Evolutionary conservation across 2,888 invertebrate species (phyloP).

Genomic region (Allophyes oxyacanthae): DNA sequence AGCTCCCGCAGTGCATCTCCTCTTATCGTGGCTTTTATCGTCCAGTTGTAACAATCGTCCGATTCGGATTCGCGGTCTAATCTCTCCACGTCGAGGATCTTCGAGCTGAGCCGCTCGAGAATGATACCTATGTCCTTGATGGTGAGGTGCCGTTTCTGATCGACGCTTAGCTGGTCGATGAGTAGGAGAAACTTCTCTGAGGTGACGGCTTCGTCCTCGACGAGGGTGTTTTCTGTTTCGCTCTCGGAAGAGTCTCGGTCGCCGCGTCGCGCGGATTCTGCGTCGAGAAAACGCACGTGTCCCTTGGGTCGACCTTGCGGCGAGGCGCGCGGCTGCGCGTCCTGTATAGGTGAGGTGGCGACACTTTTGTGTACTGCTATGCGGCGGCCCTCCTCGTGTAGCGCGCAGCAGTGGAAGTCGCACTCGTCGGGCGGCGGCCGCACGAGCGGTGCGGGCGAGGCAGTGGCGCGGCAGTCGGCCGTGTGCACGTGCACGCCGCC

Average conservation of each 20-base stretch:
- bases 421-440: conserved; percentile 93
- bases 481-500: conserved; percentile 95
- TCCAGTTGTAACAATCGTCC: conserved; percentile 98
- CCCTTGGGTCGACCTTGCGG: conserved; percentile 92
- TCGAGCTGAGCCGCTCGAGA: conserved; percentile 96
- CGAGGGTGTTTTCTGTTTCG: conserved; percentile 97
- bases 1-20: conserved; percentile 97
- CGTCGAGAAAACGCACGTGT: conserved; percentile 96
- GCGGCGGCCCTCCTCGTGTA: conserved; percentile 97
- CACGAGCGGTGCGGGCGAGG: conserved; percentile 92
- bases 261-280: conserved; percentile 90
- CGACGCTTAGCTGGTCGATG: conserved; percentile 97
- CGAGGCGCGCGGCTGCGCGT: conserved; percentile 91
- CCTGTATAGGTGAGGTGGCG: conserved; percentile 97
- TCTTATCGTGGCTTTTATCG: conserved; percentile 97
- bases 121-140: conserved; percentile 99
- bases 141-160: conserved; percentile 97
- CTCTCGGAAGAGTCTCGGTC: conserved; percentile 97
- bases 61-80: conserved; percentile 97
- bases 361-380: conserved; percentile 98
- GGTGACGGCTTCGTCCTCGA: conserved; percentile 96
- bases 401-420: conserved; percentile 98
- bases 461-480: conserved; percentile 92
- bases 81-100: conserved; percentile 97
- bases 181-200: conserved; percentile 97